Conservation (phyloP, 2,113 vertebrate species). For the Xiphophorus hellerii region DNA sequence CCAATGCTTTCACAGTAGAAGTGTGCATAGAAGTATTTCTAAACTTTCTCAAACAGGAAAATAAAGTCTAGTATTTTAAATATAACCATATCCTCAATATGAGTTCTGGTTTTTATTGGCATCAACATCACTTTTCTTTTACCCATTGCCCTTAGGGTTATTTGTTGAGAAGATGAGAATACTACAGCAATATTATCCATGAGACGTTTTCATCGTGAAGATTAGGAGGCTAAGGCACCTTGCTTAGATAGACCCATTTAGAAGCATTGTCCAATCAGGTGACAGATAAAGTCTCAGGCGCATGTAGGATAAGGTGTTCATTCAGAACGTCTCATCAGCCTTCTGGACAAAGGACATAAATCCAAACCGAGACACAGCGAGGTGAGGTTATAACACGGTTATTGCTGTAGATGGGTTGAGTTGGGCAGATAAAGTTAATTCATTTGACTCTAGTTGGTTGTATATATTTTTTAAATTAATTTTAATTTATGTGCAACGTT, state of each 20-base stretch:
- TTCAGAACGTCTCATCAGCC: constrained; percentile 67
- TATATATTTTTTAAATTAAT: neutral
- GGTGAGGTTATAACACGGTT: constrained; percentile 39
- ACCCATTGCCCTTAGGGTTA: constrained; percentile 14
- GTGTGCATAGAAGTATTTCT: neutral
- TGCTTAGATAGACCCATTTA: constrained; percentile 67
- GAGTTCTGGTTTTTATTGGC: neutral
- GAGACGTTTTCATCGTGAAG: constrained; percentile 77
- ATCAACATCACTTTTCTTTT: constrained; percentile 26
- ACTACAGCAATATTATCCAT: constrained; percentile 66
- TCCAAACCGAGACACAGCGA: constrained; percentile 42
- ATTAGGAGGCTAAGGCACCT: constrained; percentile 83
- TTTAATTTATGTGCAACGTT: neutral
- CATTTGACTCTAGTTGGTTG: neutral
- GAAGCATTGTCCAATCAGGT: constrained; percentile 72
- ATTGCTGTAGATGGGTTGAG: neutral
- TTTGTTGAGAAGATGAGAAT: constrained; percentile 64
- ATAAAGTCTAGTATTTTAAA: neutral
- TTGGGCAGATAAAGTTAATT: neutral
- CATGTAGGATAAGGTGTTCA: constrained; percentile 67
- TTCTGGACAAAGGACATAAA: constrained; percentile 41
- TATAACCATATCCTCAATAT: too few relatives aligned
- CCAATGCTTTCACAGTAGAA: neutral
- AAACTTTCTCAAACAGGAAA: neutral
- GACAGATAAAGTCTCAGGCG: constrained; percentile 53